Evolutionary conservation across 2,113 vertebrate species (phyloP), one percentile per base, ranked within the genome.

Genomic region (Anser brachyrhynchus): DNA sequence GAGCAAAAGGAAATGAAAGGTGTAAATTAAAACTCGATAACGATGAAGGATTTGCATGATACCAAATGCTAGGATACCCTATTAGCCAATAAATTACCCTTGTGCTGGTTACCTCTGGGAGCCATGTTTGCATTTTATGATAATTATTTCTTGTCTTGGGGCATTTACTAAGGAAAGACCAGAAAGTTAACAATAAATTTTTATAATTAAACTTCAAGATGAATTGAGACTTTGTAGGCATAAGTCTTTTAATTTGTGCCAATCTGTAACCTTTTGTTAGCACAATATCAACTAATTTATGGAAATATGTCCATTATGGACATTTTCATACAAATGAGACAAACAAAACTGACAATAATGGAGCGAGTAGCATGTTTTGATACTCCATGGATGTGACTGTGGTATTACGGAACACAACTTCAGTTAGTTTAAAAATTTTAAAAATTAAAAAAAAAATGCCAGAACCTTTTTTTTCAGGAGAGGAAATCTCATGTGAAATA

Each of bases 41-140:
- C 77, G 85, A 94, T 82, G 93, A 97, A 72, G 93, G 92, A 91
- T 96, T 96, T 96, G 61, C 70, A 86, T 77, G 74, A 44, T 92
- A 96, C 94, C 96, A 94, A 94, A 90, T 12, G 35, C 89, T 67
- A 51, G 95, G 85, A 78, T 88, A 82, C 41, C 79, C 54, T 95
- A 82, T 97, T 94, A 97, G 89, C 92, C 94, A 85, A 96, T 94
- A 96, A 96, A 97, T 96, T 95, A 97, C 92, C 88, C 90, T 76
- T 72, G 70, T 95, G 90, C 39, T 93, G 11, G 80, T 71, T 94
- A 91, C 93, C 89, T 97, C 95, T 2, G 37, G 96, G 89, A 92
- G 86, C 65, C 64, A 64, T 90, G 90, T 81, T 96, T 86, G 92
- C 69, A 78, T 92, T 96, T 97, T 84, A 90, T 92, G 87, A 54